phyloP scores from a whole-genome alignment of 1,140 invertebrate species.

The Trichogramma pretiosum region DNA sequence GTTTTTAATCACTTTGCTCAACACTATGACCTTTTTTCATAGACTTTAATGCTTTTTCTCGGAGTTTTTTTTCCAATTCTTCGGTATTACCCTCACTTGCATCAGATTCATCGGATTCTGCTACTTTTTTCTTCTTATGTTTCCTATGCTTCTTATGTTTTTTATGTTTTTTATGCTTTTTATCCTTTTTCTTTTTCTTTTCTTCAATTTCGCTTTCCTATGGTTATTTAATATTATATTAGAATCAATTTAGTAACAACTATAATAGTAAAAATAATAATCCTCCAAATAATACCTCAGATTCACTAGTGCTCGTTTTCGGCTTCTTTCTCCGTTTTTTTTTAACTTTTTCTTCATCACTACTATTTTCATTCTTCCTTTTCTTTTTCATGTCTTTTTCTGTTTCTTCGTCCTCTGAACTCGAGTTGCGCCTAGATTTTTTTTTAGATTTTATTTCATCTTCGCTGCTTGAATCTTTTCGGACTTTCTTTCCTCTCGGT shows the following conservation, averaged over 20 bases:
- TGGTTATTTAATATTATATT: background rate
- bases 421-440: constrained; percentile 38
- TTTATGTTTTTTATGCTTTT: constrained; percentile 63
- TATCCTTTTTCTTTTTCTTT: constrained; percentile 61
- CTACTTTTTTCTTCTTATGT: constrained; percentile 56
- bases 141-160: constrained; percentile 63
- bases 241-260: background rate
- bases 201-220: constrained; percentile 58
- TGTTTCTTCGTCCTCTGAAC: constrained; percentile 45
- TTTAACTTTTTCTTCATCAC: constrained; percentile 58
- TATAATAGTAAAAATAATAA: constrained; percentile 4
- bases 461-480: constrained; percentile 46
- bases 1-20: constrained; percentile 39
- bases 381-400: constrained; percentile 41
- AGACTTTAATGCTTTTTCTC: constrained; percentile 74
- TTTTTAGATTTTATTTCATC: constrained; percentile 36
- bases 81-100: constrained; percentile 59
- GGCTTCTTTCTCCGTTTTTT: constrained; percentile 62
- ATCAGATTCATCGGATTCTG: constrained; percentile 52
- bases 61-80: constrained; percentile 74
- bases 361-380: constrained; percentile 50
- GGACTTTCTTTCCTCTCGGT: constrained; percentile 40
- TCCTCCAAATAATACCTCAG: constrained; percentile 31
- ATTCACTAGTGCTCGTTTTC: constrained; percentile 47
- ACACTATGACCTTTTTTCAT: constrained; percentile 54